A percentile compares a stretch with the other conserved stretches of the same genome.
These are phyloP conservation scores for Poeciliopsis retropinna DNA, from an alignment of 2,113 vertebrate genomes.

Conservation along the genomic window DNA sequence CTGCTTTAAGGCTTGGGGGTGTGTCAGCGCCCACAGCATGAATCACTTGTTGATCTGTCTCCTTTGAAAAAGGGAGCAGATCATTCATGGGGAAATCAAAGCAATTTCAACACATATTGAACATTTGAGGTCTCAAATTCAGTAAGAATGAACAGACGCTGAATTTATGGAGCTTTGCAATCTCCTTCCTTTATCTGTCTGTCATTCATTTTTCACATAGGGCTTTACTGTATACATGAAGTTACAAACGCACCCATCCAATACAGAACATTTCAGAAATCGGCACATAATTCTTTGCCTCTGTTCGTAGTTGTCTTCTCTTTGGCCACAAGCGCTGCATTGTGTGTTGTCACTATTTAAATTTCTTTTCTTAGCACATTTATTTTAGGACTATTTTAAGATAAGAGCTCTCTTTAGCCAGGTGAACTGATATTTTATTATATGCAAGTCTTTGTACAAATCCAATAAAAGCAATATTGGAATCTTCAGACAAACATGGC, in stretches of 20 bases:
- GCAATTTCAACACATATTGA: background rate
- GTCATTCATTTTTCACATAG: background rate
- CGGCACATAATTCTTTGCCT: background rate
- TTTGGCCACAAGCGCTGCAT: background rate
- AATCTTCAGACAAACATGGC: background rate
- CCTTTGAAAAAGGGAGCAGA: background rate
- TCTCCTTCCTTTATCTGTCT: background rate
- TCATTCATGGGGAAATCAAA: background rate
- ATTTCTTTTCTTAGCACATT: background rate
- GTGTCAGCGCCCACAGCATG: background rate
- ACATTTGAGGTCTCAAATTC: background rate
- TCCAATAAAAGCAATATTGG: background rate
- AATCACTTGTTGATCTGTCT: background rate
- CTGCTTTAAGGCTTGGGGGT: background rate
- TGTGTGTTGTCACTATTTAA: background rate
- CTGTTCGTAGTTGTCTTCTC: background rate
- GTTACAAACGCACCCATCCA: background rate
- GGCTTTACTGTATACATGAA: background rate
- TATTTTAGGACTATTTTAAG: background rate
- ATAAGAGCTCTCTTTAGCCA: background rate
- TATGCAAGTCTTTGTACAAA: background rate
- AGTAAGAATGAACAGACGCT: background rate
- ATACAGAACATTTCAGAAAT: background rate
- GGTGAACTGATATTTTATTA: background rate
- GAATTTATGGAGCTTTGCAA: too few species aligned